A percentile compares a stretch with the other conserved stretches of the same genome.
Conservation (phyloP, 1,140 invertebrate species). For the Aphelinus certus region DNA sequence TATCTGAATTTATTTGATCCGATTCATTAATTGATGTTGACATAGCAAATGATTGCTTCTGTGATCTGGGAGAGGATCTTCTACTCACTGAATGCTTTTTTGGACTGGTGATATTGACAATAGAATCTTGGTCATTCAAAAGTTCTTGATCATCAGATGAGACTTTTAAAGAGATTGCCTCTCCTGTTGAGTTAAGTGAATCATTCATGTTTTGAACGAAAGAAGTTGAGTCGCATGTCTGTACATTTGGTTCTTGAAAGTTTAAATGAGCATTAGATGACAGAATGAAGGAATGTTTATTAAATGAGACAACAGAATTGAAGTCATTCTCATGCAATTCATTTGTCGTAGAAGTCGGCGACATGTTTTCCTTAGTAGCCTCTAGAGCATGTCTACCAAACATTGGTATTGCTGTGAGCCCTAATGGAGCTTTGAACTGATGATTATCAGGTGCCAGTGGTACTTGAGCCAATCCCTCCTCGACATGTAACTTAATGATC, state of each 20-base stretch:
- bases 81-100: too few species aligned
- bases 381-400: constrained; percentile 43
- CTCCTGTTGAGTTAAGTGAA: constrained; percentile 49
- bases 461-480: not conserved
- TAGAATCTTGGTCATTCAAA: not conserved
- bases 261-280: not conserved
- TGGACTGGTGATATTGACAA: too few species aligned
- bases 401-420: constrained; percentile 40
- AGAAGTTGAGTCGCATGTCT: not conserved
- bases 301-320: not conserved
- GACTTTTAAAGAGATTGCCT: constrained; percentile 49
- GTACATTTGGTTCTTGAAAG: too few species aligned
- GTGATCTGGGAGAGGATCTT: too few species aligned
- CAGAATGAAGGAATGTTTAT: not conserved
- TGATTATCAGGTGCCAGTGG: constrained; percentile 50
- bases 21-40: too few species aligned
- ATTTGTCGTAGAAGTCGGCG: not conserved
- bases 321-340: not conserved
- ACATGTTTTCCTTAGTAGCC: constrained; percentile 24
- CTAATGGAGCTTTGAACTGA: constrained; percentile 48
- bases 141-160: constrained; percentile 23
- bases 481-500: not conserved
- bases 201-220: not conserved
- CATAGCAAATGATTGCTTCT: too few species aligned
- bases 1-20: too few species aligned